Evolutionary conservation across 2,888 invertebrate genomes (phyloP), one percentile per base, ranked within the genome.

Genomic region (Cerastis rubricosa): DNA sequence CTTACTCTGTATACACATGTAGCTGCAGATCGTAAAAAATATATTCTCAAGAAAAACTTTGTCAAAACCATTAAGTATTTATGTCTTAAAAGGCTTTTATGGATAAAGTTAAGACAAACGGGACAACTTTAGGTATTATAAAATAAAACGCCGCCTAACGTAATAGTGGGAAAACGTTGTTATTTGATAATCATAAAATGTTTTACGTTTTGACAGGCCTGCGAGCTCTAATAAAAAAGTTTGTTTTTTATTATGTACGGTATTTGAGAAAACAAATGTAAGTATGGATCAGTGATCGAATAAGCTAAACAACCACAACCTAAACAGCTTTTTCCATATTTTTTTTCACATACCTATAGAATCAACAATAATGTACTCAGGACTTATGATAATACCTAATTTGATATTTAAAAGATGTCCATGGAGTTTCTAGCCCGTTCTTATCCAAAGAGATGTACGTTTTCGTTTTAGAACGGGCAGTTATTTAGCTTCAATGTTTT

Each of bases 81-180:
- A 78, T 49, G 49, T 57, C 49, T 57, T 65, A 78, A 78, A 49
- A 81, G 81, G 64, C 77, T 77, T 65, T 76, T 76, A 61, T 51
- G 77, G n/a, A 75, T 43, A 49, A 78, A 65, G 76, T 81, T 78
- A 12, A 65, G 76, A 81, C 54, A 35, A 81, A 81, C 14, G 76
- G 57, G 40, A 57, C 9, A 64, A 76, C 57, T 78, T 78, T 35
- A 57, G n/a, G 25, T 81, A 63, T 43, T 81, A 81, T 65, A 45
- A 81, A 81, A 76, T 47, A 76, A 65, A 78, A 64, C 3, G 40
- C n/a, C 7, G 29, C 63, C 19, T 47, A 19, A 29, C 54, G 25
- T 65, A 57, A 49, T 25, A 81, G 54, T 57, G 22, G n/a, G 29
- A 12, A 9, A 45, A 35, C 22, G 19, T 25, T 57, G 29, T 43